Base-by-base conservation (phyloP, 2,888 invertebrate species). In the Mythimna impura region DNA sequence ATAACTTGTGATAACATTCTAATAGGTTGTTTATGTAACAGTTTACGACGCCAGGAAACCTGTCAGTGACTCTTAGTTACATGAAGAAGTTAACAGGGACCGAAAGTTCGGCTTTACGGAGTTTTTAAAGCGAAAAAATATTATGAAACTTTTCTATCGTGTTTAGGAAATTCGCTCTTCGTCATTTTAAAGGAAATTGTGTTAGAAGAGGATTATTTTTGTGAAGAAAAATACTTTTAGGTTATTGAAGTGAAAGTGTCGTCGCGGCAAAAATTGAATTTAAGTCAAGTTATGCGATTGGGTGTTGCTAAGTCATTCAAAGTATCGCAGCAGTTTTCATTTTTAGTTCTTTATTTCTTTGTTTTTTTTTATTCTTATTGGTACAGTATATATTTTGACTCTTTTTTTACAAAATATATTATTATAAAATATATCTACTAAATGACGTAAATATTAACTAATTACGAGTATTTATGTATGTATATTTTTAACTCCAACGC, bases 1-100 rank as follows among this genome's bases (percentile, higher is more conserved):
- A 78, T 57, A 86, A 86, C 69, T 86, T 84, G 40, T 73, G 73
- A 84, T 81, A 76, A 84, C 76, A 71, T 81, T 79, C 55, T 74
- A 76, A 81, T 73, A 58, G 36, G 65, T 73, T 71, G 62, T 81
- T 80, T 54, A 66, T 52, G 43, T 34, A 77, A 61, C 73, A 55
- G 61, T 82, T 71, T 72, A 47, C 60, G 54, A 64, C 22, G 71
- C n/a, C 63, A n/a, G 66, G 30, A 57, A 71, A 62, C 65, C 70
- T 64, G 75, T 62, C 70, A 60, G 14, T 54, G 43, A 81, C 14
- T 82, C 63, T 82, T 63, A 82, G 43, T 20, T 34, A 63, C 50
- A 66, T 40, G 36, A 40, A 63, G 9, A 79, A 82, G 66, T 78
- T 83, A 74, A 58, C 57, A 2, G 22, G 43, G 17, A 50, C 52